Evolutionary conservation across 2,888 invertebrate species (phyloP).

Genomic region (Ormyrus thymus): DNA sequence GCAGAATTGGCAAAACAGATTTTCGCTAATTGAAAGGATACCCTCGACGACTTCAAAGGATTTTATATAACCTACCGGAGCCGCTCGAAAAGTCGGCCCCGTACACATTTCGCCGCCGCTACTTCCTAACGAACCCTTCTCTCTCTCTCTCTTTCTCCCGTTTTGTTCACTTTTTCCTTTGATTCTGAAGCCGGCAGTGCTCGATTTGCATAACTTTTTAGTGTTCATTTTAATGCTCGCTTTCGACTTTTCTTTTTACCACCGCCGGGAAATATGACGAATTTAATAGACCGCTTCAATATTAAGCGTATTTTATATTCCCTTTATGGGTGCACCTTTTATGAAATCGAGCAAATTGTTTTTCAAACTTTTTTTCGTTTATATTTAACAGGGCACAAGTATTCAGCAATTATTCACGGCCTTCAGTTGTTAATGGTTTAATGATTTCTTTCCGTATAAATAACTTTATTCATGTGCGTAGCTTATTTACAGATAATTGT

Average conservation of each 20-base stretch:
- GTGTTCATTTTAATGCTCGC: too few species aligned
- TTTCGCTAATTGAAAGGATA: constrained; percentile 37
- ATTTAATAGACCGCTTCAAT: background rate
- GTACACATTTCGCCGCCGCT: background rate
- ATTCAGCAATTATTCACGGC: background rate
- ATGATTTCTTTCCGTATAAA: too few species aligned
- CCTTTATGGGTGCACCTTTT: too few species aligned
- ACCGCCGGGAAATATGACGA: background rate
- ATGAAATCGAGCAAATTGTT: too few species aligned
- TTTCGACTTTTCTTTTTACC: background rate
- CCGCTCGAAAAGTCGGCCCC: background rate
- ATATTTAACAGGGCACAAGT: too few species aligned
- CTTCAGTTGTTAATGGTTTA: too few species aligned
- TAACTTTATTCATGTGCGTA: too few species aligned
- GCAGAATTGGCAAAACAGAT: constrained; percentile 30
- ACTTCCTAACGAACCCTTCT: constrained; percentile 27
- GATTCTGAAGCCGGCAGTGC: background rate
- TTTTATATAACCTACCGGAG: background rate
- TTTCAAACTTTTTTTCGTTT: too few species aligned
- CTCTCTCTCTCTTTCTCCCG: background rate
- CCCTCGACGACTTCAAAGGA: constrained; percentile 15
- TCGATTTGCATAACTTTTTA: constrained; percentile 4
- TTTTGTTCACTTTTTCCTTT: background rate
- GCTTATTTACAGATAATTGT: too few species aligned
- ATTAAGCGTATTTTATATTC: too few species aligned